Evolutionary conservation across 1,140 invertebrate species (phyloP).

Genomic region (Philaenus spumarius): DNA sequence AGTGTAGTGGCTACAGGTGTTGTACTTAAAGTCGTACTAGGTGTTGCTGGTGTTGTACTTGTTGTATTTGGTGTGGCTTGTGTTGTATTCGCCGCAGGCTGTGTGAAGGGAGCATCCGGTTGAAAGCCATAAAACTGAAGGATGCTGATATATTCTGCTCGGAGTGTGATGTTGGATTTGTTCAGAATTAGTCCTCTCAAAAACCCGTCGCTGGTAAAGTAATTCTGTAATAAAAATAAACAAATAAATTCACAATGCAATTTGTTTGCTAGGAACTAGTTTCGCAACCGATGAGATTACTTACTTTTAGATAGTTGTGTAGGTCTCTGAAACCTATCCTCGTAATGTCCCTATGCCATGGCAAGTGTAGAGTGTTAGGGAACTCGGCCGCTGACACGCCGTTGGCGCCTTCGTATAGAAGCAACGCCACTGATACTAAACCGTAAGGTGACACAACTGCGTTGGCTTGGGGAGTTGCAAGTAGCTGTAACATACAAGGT

Average conservation of each 20-base stretch:
- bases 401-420: conserved; percentile 66
- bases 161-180: conserved; percentile 63
- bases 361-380: conserved; percentile 54
- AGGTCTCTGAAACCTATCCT: conserved; percentile 72
- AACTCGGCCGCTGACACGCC: conserved; percentile 60
- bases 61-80: background rate
- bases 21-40: background rate
- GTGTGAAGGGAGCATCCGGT: conserved; percentile 12
- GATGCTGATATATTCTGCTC: conserved; percentile 57
- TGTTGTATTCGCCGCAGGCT: background rate
- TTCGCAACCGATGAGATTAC: too few species aligned
- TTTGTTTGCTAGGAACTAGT: too few species aligned
- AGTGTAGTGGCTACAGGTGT: background rate
- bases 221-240: conserved; percentile 60
- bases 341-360: conserved; percentile 58
- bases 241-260: too few species aligned
- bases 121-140: conserved; percentile 73
- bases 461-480: conserved; percentile 54
- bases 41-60: background rate
- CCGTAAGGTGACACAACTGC: conserved; percentile 79
- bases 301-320: conserved; percentile 64
- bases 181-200: conserved; percentile 68
- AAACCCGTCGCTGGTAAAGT: conserved; percentile 71
- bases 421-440: conserved; percentile 63
- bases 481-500: conserved; percentile 33